Conservation (phyloP, 2,888 invertebrate genomes). For the Ethmia dodecea region DNA sequence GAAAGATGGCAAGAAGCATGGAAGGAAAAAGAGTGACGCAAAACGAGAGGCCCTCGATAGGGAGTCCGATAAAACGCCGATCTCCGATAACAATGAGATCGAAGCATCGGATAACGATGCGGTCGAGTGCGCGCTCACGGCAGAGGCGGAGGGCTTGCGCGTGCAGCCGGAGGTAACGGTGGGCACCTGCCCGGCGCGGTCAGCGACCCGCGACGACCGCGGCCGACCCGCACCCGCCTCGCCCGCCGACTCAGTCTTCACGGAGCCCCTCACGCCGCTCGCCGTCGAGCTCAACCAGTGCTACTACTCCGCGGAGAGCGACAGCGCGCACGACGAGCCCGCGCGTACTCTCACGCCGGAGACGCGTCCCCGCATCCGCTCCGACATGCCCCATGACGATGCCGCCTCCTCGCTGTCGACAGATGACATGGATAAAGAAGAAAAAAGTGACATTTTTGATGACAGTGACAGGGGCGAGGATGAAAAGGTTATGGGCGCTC, state of each 20-base stretch:
- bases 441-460: slow-evolving; percentile 56
- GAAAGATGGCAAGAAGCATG: slow-evolving; percentile 62
- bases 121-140: slow-evolving; percentile 51
- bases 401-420: slow-evolving; percentile 47
- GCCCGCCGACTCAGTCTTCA: slow-evolving; percentile 86
- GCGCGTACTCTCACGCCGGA: slow-evolving; percentile 46
- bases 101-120: slow-evolving; percentile 68
- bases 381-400: slow-evolving; percentile 59
- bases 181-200: slow-evolving; percentile 63
- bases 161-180: slow-evolving; percentile 67
- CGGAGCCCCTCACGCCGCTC: slow-evolving; percentile 82
- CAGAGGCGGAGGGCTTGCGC: slow-evolving; percentile 36
- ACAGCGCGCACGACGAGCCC: slow-evolving; percentile 60
- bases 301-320: slow-evolving; percentile 80
- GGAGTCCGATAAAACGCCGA: slow-evolving; percentile 66
- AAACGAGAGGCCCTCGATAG: slow-evolving; percentile 55
- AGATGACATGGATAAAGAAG: slow-evolving; percentile 54
- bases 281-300: slow-evolving; percentile 81
- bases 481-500: slow-evolving; percentile 65
- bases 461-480: slow-evolving; percentile 59
- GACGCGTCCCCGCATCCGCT: slow-evolving; percentile 21
- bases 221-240: slow-evolving; percentile 76
- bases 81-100: slow-evolving; percentile 65
- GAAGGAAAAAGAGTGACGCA: slow-evolving; percentile 54
- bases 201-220: slow-evolving; percentile 64